Conservation (phyloP, 92 coral and sea anemone genomes). For the Scolanthus callimorphus region DNA sequence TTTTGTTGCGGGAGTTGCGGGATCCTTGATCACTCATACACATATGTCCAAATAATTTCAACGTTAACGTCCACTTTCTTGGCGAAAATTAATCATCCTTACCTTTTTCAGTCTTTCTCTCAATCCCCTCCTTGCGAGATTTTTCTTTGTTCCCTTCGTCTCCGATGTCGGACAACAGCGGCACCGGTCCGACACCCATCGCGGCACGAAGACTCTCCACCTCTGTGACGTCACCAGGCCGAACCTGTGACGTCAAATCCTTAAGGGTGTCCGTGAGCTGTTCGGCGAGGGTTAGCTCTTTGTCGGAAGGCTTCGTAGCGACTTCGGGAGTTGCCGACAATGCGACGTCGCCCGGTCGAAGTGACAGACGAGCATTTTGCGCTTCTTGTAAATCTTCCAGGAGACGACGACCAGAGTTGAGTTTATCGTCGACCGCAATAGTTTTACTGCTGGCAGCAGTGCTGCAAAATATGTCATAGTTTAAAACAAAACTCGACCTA, state of each 20-base stretch:
- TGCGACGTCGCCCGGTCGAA: conserved; percentile 63
- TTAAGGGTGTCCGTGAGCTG: conserved; percentile 73
- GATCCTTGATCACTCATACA: no score
- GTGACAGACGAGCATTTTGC: conserved; percentile 68
- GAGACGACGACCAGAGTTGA: conserved; percentile 75
- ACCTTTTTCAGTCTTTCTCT: no score
- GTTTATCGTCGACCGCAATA: conserved; percentile 33
- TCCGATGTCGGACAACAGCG: conserved; percentile 9
- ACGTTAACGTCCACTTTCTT: no score
- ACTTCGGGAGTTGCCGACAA: conserved; percentile 89
- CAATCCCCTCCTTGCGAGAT: no score
- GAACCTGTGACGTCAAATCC: conserved; percentile 71
- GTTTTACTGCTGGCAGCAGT: no score
- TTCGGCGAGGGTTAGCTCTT: conserved; percentile 62
- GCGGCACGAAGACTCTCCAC: conserved; percentile 76
- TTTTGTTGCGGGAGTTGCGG: no score
- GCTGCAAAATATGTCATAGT: no score
- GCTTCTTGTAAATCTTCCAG: conserved; percentile 83
- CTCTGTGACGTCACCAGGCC: conserved; percentile 72
- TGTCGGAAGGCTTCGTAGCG: conserved; percentile 76
- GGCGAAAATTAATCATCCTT: no score
- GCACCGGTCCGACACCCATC: conserved; percentile 86
- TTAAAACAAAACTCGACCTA: no score
- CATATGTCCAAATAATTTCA: no score
- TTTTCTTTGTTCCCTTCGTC: no score